Percentiles rank a stretch among this genome's conserved stretches.
These are phyloP conservation scores for Apamea anceps DNA, from an alignment of 2,888 invertebrate species.

Conservation along the genomic window DNA sequence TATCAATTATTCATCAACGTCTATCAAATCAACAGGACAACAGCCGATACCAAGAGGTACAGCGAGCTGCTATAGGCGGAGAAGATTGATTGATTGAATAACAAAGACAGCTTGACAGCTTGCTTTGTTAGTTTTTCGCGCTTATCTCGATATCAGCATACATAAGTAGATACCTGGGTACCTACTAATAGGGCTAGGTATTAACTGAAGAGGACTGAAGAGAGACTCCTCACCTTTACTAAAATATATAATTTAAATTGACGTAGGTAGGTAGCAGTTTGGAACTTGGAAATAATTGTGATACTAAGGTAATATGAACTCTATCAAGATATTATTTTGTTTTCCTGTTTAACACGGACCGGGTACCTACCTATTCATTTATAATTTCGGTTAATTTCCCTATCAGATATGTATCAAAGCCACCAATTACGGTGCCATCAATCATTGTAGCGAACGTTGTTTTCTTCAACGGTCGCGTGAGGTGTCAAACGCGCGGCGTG, in stretches of 20 bases:
- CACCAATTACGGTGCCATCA: conserved; percentile 63
- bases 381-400: conserved; percentile 51
- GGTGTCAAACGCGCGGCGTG: conserved; percentile 78
- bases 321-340: neutral
- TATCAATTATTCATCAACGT: conserved; percentile 1
- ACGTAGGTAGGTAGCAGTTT: neutral
- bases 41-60: neutral
- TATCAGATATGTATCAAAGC: conserved; percentile 59
- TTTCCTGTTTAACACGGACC: conserved; percentile 15
- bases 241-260: no score
- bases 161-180: neutral
- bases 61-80: neutral
- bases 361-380: conserved; percentile 11
- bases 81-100: neutral
- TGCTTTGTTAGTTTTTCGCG: neutral
- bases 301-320: neutral
- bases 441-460: conserved; percentile 62
- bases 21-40: neutral
- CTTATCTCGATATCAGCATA: neutral
- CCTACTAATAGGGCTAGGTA: neutral
- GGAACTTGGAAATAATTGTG: neutral
- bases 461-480: conserved; percentile 79
- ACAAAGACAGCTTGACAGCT: neutral
- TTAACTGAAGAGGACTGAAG: no score
- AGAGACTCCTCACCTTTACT: no score